Evolutionary conservation across 2,797 vertebrate species (phyloP).

Genomic region (Sphenodon punctatus): DNA sequence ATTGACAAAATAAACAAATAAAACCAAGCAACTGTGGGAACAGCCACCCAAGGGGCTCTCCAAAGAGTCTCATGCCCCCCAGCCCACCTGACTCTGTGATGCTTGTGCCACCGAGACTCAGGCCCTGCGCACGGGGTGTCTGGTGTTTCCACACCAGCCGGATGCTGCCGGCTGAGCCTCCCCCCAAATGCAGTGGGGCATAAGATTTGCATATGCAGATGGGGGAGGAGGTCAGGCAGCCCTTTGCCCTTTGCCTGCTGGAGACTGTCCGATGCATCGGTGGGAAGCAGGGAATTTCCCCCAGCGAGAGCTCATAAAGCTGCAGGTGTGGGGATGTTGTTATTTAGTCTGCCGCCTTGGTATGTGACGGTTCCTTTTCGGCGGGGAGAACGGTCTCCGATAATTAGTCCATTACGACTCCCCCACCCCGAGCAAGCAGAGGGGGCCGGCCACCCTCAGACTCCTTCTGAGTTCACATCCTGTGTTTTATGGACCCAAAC

Average conservation of each 20-base stretch:
- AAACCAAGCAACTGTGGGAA: no score
- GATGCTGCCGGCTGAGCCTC: no score
- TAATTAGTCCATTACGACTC: slow-evolving; percentile 87
- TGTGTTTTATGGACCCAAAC: slow-evolving; percentile 85
- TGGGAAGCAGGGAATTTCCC: slow-evolving; percentile 62
- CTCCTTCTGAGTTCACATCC: slow-evolving; percentile 85
- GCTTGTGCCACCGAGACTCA: no score
- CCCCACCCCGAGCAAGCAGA: slow-evolving; percentile 79
- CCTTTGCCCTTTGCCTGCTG: slow-evolving; percentile 39
- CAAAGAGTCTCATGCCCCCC: no score
- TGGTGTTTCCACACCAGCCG: no score
- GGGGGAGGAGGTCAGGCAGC: background rate
- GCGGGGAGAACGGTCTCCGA: slow-evolving; percentile 78
- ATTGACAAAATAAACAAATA: no score
- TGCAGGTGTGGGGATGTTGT: slow-evolving; percentile 86
- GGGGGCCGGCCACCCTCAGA: slow-evolving; percentile 83
- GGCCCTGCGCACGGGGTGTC: no score
- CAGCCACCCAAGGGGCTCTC: no score
- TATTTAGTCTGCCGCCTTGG: slow-evolving; percentile 82
- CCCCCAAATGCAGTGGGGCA: background rate
- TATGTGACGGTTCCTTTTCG: slow-evolving; percentile 81
- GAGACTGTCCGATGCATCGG: slow-evolving; percentile 1
- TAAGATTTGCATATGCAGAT: background rate
- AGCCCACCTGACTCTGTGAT: no score
- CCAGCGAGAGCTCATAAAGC: slow-evolving; percentile 77